Evolutionary conservation across 2,888 invertebrate genomes (phyloP), one percentile per base, ranked within the genome.

Genomic region (Xylota segnis): DNA sequence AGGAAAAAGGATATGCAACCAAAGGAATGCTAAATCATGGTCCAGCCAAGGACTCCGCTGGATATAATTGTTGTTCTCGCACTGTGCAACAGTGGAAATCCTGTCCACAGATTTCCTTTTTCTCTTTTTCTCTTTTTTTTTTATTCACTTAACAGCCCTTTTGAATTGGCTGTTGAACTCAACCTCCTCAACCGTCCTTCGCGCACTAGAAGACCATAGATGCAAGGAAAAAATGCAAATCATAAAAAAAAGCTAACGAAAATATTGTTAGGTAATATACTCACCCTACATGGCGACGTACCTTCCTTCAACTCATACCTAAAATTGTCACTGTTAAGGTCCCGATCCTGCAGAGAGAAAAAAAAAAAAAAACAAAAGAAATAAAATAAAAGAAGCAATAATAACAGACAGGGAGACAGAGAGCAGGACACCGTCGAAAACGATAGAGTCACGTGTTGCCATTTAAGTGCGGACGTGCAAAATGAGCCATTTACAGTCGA

Each of bases 401-500:
- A 88, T 87, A 86, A 63, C 70, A 75, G 65, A 71, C 79, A 87
- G 52, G 59, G 76, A 75, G 78, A 84, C 72, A 70, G 74, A 65
- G 68, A 75, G 65, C 71, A 83, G 78, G 75, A 74, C 74, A 77
- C 71, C 75, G 71, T 59, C 79, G 81, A 87, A 81, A 84, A 87
- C 87, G 88, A 89, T 89, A 88, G 88, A 90, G 90, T 91, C 91
- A 91, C 91, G 91, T 91, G 91, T 89, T 89, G 89, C 89, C 90
- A 90, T 91, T 91, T 91, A 91, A 90, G 90, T 90, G 89, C 89
- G 90, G 89, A 91, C 91, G 91, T 91, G 91, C 89, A 89, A 90
- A 90, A 89, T 89, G 89, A 89, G 89, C 88, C 89, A 89, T 89
- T 89, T 89, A 74, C 83, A 83, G 71, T 76, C 79, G 83, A 78